Percentiles rank a stretch among this genome's conserved stretches.
Evolutionary conservation across 2,797 vertebrate genomes (phyloP).

Genomic region (Tympanoctomys barrerae): DNA sequence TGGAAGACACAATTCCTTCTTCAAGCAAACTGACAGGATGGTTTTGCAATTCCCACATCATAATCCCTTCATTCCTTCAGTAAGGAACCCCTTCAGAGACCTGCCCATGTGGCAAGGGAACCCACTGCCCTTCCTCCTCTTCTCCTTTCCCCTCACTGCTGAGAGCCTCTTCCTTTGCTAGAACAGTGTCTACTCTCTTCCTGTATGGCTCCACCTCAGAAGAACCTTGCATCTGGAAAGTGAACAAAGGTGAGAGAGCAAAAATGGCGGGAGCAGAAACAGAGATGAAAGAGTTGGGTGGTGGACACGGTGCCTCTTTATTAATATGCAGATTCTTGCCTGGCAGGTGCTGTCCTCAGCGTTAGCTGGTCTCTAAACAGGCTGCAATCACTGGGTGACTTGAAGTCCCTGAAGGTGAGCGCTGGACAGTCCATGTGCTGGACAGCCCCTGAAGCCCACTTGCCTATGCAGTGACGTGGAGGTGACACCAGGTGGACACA

Average conservation of each 20-base stretch:
- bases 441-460: background rate
- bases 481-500: background rate
- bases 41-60: background rate
- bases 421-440: background rate
- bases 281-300: background rate
- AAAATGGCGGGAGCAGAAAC: background rate
- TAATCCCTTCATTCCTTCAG: background rate
- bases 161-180: background rate
- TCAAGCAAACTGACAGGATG: background rate
- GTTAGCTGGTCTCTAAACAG: background rate
- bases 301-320: background rate
- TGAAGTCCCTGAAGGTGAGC: background rate
- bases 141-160: background rate
- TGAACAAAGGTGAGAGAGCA: background rate
- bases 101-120: background rate
- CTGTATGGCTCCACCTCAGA: background rate
- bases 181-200: background rate
- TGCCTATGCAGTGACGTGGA: background rate
- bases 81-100: background rate
- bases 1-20: conserved; percentile 6
- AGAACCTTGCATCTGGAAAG: background rate
- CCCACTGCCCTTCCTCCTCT: background rate
- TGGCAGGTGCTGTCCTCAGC: background rate
- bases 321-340: background rate
- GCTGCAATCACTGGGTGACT: background rate